Percentiles rank a stretch among this genome's conserved stretches.
These are phyloP conservation scores for Parelbella ahira DNA, from an alignment of 2,888 invertebrate genomes.

Conservation along the genomic window DNA sequence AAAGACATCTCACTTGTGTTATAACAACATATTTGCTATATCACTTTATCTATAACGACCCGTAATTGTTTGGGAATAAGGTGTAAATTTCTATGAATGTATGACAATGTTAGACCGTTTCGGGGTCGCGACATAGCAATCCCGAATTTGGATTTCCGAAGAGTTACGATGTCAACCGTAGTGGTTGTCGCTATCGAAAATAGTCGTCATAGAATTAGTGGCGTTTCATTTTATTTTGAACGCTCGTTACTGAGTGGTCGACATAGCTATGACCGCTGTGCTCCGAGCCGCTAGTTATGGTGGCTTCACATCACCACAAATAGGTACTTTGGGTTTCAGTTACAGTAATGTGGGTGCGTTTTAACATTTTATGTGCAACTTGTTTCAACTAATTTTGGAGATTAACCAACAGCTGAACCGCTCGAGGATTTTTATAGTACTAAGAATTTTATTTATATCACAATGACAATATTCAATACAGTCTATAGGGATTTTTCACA, in stretches of 20 bases:
- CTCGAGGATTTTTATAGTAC: too few species aligned
- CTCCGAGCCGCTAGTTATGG: conserved; percentile 11
- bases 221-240: conserved; percentile 50
- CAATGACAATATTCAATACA: too few species aligned
- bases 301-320: conserved; percentile 24
- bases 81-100: conserved; percentile 26
- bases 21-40: conserved; percentile 46
- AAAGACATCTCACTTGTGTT: conserved; percentile 50
- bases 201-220: conserved; percentile 46
- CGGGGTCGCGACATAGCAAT: conserved; percentile 36
- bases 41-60: conserved; percentile 41
- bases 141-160: conserved; percentile 66
- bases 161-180: conserved; percentile 66
- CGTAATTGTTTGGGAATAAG: conserved; percentile 17
- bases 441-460: too few species aligned
- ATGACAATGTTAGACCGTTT: conserved; percentile 17
- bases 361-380: conserved; percentile 17
- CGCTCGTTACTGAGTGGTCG: conserved; percentile 35
- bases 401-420: too few species aligned
- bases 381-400: conserved; percentile 19
- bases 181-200: conserved; percentile 61
- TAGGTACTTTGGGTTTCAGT: conserved; percentile 24
- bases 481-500: too few species aligned
- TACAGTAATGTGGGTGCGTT: conserved; percentile 18
- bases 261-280: background rate